Base-by-base conservation (phyloP, 2,888 invertebrate species). In the Catocala fraxini region DNA sequence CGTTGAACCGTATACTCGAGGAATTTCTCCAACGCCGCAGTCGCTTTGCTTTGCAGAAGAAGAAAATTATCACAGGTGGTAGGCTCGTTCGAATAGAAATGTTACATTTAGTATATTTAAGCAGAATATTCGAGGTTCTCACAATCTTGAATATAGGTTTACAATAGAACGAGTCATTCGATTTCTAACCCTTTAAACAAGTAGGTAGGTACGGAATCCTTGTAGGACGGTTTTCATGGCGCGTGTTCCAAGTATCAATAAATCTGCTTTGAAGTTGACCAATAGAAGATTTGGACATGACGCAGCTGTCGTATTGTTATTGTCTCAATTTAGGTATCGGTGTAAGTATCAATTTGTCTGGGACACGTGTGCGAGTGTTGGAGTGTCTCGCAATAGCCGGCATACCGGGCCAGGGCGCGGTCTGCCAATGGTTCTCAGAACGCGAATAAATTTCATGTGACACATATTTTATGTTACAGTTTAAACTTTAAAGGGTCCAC, bases 1-100 rank as follows among this genome's bases (percentile, higher is more conserved):
- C 93, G 87, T 93, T 93, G 93, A 94, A 93, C 93, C 92, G 92
- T 90, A 91, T 89, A 91, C 92, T 87, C 82, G 84, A 93, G 93
- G 93, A 93, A 94, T 94, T 93, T 94, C 94, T 94, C 93, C 89
- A 90, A 86, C 80, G 77, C 75, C 83, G 84, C 82, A 86, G 84
- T 85, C 83, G 84, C 86, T 85, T 88, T 85, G 87, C 85, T 75
- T 75, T 86, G 89, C 85, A 86, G 87, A 87, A 88, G 86, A 86
- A 87, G 89, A 89, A 89, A 88, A 90, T 87, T 86, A 87, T 84
- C 78, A 81, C 82, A 83, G 84, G 79, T 85, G 80, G 82, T 75
- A 75, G 75, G 59, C 71, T 70, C 58, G 53, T 67, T 67, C 65
- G 63, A 65, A 60, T 75, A 65, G 56, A 71, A 73, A 69, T 72